Conservation (phyloP, 2,888 invertebrate genomes). For the Netelia virgata region DNA sequence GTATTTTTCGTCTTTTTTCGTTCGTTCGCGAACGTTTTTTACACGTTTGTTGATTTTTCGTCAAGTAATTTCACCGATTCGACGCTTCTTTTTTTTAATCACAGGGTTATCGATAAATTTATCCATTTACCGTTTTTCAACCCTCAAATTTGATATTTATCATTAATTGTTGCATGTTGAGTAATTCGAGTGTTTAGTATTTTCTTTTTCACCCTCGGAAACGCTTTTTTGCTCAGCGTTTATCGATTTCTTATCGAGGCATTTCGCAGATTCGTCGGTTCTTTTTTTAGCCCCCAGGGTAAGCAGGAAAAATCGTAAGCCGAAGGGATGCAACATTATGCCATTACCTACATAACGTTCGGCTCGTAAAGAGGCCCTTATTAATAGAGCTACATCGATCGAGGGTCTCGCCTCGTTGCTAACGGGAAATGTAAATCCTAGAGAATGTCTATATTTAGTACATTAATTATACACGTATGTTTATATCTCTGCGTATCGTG, state of each 20-base stretch:
- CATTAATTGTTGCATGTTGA: neutral
- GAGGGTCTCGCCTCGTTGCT: conserved; percentile 60
- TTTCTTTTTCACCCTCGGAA: neutral
- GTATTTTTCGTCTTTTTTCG: too few species aligned
- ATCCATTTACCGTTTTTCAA: too few species aligned
- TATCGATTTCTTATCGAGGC: neutral
- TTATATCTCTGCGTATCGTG: neutral
- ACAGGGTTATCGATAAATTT: too few species aligned
- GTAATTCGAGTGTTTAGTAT: neutral
- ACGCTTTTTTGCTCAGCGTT: neutral
- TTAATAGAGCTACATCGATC: conserved; percentile 69
- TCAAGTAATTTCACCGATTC: too few species aligned
- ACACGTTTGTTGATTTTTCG: too few species aligned
- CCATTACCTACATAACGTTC: neutral
- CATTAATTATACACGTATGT: conserved; percentile 5
- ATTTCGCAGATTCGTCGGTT: neutral
- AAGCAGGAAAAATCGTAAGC: conserved; percentile 15
- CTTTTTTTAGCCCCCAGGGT: neutral
- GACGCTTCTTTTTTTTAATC: too few species aligned
- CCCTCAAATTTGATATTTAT: too few species aligned
- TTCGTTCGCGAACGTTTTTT: too few species aligned
- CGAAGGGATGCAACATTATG: neutral
- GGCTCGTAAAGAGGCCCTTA: conserved; percentile 53
- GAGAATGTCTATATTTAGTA: neutral
- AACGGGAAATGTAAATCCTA: conserved; percentile 63